These are phyloP conservation scores for Drymodes brunneopygia DNA, from an alignment of 2,113 vertebrate species.

Conservation along the genomic window DNA sequence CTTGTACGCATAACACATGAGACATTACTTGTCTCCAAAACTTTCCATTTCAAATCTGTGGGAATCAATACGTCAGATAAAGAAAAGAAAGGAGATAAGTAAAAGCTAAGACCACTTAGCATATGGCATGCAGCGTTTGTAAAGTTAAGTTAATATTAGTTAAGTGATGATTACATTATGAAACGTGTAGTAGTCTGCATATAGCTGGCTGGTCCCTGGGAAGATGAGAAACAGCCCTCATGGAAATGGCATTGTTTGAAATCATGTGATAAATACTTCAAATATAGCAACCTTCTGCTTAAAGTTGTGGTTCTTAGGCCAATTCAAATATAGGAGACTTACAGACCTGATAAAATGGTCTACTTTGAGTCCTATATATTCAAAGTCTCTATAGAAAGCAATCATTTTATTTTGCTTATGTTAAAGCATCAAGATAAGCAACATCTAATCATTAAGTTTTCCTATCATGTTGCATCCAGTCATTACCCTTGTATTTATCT, in stretches of 20 bases:
- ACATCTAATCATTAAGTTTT: neutral
- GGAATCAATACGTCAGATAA: neutral
- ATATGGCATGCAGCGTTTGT: neutral
- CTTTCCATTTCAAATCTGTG: neutral
- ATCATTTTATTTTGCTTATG: neutral
- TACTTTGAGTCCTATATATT: neutral
- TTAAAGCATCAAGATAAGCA: neutral
- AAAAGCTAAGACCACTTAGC: neutral
- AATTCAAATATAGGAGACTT: neutral
- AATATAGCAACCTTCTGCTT: neutral
- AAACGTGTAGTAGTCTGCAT: neutral
- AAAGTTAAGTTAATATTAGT: neutral
- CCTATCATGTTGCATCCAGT: neutral
- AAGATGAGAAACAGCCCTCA: neutral
- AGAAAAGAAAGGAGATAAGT: neutral
- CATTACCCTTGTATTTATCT: neutral
- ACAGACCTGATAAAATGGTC: neutral
- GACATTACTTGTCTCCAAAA: neutral
- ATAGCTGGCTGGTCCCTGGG: neutral
- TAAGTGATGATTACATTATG: neutral
- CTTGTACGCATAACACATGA: neutral
- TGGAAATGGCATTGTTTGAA: neutral
- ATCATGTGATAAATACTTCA: neutral
- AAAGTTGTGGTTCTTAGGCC: neutral
- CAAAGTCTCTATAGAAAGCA: neutral